phyloP scores from a whole-genome alignment of 2,888 invertebrate species.

The Philereme vetulata region DNA sequence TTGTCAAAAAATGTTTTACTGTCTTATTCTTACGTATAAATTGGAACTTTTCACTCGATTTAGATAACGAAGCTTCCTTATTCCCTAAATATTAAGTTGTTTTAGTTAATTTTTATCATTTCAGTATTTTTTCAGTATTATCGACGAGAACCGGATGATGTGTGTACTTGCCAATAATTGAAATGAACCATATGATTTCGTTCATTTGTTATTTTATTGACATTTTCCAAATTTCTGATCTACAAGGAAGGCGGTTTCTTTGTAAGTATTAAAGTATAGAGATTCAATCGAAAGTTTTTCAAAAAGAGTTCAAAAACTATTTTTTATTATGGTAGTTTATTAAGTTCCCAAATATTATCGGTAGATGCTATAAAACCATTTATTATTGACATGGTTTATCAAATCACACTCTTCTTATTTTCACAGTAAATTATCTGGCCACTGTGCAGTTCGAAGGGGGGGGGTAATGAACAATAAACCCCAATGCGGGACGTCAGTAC shows the following conservation, averaged over 20 bases:
- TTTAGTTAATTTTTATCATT: constrained; percentile 59
- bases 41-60: constrained; percentile 61
- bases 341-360: too few species aligned
- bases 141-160: constrained; percentile 63
- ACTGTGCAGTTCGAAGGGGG: too few species aligned
- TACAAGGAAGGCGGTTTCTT: constrained; percentile 28
- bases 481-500: too few species aligned
- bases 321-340: too few species aligned
- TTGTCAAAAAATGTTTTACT: constrained; percentile 58
- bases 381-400: too few species aligned
- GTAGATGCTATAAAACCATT: too few species aligned
- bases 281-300: not conserved
- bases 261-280: not conserved
- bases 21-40: constrained; percentile 68
- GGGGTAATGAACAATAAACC: too few species aligned
- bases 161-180: constrained; percentile 76
- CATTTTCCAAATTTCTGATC: constrained; percentile 66
- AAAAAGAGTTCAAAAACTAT: too few species aligned
- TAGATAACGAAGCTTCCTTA: constrained; percentile 58
- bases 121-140: constrained; percentile 62
- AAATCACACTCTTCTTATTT: too few species aligned
- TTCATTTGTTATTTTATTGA: constrained; percentile 75
- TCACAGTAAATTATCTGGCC: too few species aligned
- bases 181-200: constrained; percentile 78
- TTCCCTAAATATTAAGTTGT: constrained; percentile 59